These are phyloP conservation scores for Erythrocercus mccallii DNA, from an alignment of 2,113 vertebrate species.

Conservation along the genomic window DNA sequence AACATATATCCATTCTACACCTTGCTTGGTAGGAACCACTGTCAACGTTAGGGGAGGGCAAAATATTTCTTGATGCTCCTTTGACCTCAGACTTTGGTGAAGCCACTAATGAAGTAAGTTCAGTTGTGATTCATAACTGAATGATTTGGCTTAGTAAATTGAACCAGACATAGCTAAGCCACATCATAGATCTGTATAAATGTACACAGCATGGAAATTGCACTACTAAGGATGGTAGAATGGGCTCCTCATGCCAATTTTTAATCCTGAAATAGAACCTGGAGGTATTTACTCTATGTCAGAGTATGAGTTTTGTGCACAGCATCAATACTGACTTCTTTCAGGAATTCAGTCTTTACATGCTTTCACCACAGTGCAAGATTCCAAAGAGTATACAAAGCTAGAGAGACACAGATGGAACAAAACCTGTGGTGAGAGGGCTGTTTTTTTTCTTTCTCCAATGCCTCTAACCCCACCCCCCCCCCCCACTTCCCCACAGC, in stretches of 20 bases:
- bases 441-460: fast-evolving
- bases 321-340: neutral
- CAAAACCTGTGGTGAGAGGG: neutral
- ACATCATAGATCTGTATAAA: neutral
- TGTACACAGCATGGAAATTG: neutral
- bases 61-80: neutral
- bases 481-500: neutral
- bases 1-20: neutral
- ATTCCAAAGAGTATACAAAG: neutral
- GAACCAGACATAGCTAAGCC: neutral
- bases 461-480: fast-evolving
- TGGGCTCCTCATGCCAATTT: neutral
- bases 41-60: neutral
- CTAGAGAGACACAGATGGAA: neutral
- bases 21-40: neutral
- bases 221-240: neutral
- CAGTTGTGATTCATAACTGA: neutral
- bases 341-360: neutral
- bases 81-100: neutral
- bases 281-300: neutral
- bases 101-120: neutral
- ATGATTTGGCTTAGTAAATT: neutral
- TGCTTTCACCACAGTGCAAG: neutral
- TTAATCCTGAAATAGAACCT: neutral
- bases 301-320: neutral